Percentiles rank a stretch among this genome's conserved stretches.
Conservation (phyloP, 1,140 invertebrate species). For the Drosophila sp. region DNA sequence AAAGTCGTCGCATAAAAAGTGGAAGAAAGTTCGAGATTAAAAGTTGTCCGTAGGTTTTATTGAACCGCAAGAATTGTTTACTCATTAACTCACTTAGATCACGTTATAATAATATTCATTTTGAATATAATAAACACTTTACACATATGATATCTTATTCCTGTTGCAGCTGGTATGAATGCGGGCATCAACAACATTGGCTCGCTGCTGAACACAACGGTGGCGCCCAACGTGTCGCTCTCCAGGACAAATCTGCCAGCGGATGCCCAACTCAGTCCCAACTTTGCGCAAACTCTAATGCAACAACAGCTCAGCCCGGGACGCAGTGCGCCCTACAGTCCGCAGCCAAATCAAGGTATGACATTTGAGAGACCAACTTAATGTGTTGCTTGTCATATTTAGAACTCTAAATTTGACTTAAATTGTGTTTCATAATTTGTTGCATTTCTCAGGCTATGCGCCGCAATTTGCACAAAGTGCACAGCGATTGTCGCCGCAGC, state of each 20-base stretch:
- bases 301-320: slow-evolving; percentile 84
- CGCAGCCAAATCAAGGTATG: slow-evolving; percentile 80
- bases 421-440: not conserved
- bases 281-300: slow-evolving; percentile 85
- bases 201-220: slow-evolving; percentile 91
- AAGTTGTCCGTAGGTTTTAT: too few relatives aligned
- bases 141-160: too few relatives aligned
- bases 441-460: slow-evolving; percentile 63
- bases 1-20: too few relatives aligned
- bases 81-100: too few relatives aligned
- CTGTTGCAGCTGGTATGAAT: slow-evolving; percentile 85
- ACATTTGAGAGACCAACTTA: not conserved
- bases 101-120: too few relatives aligned
- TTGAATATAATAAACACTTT: too few relatives aligned
- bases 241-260: slow-evolving; percentile 89
- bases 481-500: slow-evolving; percentile 76
- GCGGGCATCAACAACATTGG: slow-evolving; percentile 90
- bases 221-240: slow-evolving; percentile 91
- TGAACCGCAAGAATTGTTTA: too few relatives aligned
- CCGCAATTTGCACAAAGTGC: slow-evolving; percentile 73
- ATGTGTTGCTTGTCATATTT: too few relatives aligned
- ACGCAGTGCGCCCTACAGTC: slow-evolving; percentile 79
- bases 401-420: not conserved
- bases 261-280: slow-evolving; percentile 90
- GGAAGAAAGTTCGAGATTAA: too few relatives aligned